Evolutionary conservation across 2,113 vertebrate species (phyloP), one percentile per base, ranked within the genome.

Genomic region (human): DNA sequence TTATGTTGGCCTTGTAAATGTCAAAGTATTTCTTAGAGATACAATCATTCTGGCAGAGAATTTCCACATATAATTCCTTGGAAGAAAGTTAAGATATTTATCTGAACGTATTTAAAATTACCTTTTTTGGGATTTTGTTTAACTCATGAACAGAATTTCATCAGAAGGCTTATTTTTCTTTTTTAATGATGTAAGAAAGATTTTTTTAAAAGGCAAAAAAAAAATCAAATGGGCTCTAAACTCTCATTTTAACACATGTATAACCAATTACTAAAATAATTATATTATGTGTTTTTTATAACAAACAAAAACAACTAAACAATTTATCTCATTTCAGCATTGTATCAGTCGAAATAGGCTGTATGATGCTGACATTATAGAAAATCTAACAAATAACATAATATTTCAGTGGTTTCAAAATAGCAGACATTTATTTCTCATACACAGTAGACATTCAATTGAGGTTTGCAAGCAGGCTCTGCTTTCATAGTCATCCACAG

Each of bases 81-180:
- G 73, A 96, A 96, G 32, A 96, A 95, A 84, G 9, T 48, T 96
- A 88, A 95, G 91, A 93, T 93, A 82, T 70, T 97, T 96, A 96
- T 97, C 96, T 95, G 40, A 94, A 89, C 12, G 43, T 81, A 52
- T 66, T 93, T 85, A 64, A 92, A 78, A 93, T 96, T 93, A 87
- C 89, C 87, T 90, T 97, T 93, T 93, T 68, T 94, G 95, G 86
- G 93, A 93, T 93, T 96, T 70, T 59, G 1, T 95, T 94, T 40
- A 43, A 82, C 3, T 83, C 8, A 32, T 50, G 52, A 45, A 75
- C 27, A 80, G 13, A 75, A 48, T 76, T 81, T 23, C 27, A 32
- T 92, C 70, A 50, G 59, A 92, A 35, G 38, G 4, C 0, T 27
- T 80, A 68, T 61, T 72, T 27, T 73, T 57, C 18, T 27, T 38